phyloP scores from a whole-genome alignment of 2,113 vertebrate species.

The Centropristis striata region DNA sequence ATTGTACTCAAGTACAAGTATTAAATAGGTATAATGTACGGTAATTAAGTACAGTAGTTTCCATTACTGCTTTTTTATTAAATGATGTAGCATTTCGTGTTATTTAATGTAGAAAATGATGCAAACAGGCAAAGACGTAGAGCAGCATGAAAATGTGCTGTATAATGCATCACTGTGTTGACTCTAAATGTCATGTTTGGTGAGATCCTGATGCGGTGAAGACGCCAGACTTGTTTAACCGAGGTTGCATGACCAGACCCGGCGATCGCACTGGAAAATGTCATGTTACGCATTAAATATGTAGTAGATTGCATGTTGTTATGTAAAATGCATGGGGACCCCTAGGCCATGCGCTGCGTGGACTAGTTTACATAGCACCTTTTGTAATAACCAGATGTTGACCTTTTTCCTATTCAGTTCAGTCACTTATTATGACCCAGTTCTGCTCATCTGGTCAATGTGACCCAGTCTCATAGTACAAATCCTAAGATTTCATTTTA shows the following conservation, averaged over 20 bases:
- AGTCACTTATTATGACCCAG: conserved; percentile 48
- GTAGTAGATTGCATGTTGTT: conserved; percentile 68
- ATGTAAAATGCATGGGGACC: conserved; percentile 75
- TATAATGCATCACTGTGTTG: conserved; percentile 45
- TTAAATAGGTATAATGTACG: too few species aligned
- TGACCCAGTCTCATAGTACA: conserved; percentile 36
- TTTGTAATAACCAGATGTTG: conserved; percentile 71
- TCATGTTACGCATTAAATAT: conserved; percentile 71
- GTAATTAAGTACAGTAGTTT: background rate
- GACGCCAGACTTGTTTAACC: conserved; percentile 35
- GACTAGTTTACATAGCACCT: conserved; percentile 63
- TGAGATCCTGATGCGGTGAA: conserved; percentile 11
- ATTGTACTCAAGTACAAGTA: too few species aligned
- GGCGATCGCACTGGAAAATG: conserved; percentile 28
- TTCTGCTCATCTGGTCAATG: conserved; percentile 54
- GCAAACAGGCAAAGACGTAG: conserved; percentile 11
- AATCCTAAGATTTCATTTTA: conserved; percentile 51
- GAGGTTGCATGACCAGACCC: conserved; percentile 31
- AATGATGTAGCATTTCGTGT: conserved; percentile 6
- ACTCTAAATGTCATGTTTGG: conserved; percentile 59
- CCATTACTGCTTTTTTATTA: background rate
- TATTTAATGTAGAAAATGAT: conserved; percentile 10
- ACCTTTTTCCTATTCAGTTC: conserved; percentile 49
- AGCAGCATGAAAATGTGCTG: background rate
- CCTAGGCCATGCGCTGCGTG: conserved; percentile 35